A percentile compares a stretch with the other conserved stretches of the same genome.
Conservation (phyloP, 2,797 vertebrate genomes). For the Gadopsis marmoratus region DNA sequence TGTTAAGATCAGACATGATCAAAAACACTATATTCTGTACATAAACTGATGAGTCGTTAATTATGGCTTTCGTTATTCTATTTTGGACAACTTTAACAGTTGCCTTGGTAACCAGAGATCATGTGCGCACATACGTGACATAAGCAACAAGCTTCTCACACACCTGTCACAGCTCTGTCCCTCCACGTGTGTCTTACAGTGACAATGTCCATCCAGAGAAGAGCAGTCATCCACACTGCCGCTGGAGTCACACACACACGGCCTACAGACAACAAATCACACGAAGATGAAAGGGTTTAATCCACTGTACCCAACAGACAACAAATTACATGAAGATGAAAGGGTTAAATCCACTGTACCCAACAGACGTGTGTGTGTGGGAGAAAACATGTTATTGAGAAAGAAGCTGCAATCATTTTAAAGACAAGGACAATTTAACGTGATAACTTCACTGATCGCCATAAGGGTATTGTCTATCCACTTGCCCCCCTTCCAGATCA, state of each 20-base stretch:
- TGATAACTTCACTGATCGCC: background rate
- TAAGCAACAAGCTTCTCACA: conserved; percentile 14
- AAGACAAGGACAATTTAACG: background rate
- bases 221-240: conserved; percentile 89
- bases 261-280: conserved; percentile 75
- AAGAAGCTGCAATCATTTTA: background rate
- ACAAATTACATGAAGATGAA: conserved; percentile 18
- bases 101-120: conserved; percentile 42
- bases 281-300: background rate
- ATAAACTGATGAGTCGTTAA: background rate
- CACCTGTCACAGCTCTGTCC: conserved; percentile 91
- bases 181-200: conserved; percentile 91
- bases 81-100: conserved; percentile 14
- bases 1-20: background rate
- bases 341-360: background rate
- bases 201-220: conserved; percentile 87
- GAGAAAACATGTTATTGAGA: background rate
- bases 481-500: conserved; percentile 7
- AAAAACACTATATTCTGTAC: background rate
- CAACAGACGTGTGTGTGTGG: background rate
- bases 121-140: background rate
- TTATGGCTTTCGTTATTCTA: background rate
- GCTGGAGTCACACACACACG: conserved; percentile 84
- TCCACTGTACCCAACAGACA: background rate
- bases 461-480: background rate